Conservation (phyloP, 2,113 vertebrate genomes). For the Paralichthys olivaceus region DNA sequence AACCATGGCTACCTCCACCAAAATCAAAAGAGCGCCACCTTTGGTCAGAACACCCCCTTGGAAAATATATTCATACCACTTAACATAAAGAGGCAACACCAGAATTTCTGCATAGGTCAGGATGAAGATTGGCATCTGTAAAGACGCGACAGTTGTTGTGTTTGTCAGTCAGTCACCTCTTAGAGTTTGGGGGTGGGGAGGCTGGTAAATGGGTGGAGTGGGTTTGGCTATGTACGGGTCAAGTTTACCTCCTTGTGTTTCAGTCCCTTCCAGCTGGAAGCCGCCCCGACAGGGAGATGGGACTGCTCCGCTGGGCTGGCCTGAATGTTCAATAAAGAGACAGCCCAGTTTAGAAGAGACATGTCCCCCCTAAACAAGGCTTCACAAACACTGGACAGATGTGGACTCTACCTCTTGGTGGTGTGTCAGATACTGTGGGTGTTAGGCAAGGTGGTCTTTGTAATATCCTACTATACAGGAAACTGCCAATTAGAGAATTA, state of each 20-base stretch:
- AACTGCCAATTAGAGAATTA: neutral
- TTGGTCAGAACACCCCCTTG: constrained; percentile 22
- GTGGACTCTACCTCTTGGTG: constrained; percentile 22
- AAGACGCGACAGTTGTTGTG: constrained; percentile 49
- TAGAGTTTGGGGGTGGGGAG: constrained; percentile 37
- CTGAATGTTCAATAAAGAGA: constrained; percentile 79
- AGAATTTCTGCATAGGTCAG: constrained; percentile 20
- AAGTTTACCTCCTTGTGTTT: constrained; percentile 80
- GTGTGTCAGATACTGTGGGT: too few species aligned
- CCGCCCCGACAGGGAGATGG: constrained; percentile 74
- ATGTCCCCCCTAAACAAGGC: constrained; percentile 61
- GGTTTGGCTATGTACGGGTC: constrained; percentile 57
- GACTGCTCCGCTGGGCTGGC: constrained; percentile 80
- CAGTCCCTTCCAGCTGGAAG: constrained; percentile 79
- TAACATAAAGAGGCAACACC: constrained; percentile 30
- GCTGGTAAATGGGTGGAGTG: constrained; percentile 52
- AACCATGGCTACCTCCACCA: constrained; percentile 44
- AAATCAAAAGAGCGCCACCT: constrained; percentile 37
- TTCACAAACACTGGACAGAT: constrained; percentile 47
- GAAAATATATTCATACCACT: constrained; percentile 23
- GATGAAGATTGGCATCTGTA: constrained; percentile 38
- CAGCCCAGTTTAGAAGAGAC: constrained; percentile 78
- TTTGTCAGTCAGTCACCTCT: constrained; percentile 46
- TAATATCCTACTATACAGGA: neutral
- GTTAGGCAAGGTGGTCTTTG: neutral